These are phyloP conservation scores for Burhinus oedicnemus DNA, from an alignment of 2,113 vertebrate species.

Conservation along the genomic window DNA sequence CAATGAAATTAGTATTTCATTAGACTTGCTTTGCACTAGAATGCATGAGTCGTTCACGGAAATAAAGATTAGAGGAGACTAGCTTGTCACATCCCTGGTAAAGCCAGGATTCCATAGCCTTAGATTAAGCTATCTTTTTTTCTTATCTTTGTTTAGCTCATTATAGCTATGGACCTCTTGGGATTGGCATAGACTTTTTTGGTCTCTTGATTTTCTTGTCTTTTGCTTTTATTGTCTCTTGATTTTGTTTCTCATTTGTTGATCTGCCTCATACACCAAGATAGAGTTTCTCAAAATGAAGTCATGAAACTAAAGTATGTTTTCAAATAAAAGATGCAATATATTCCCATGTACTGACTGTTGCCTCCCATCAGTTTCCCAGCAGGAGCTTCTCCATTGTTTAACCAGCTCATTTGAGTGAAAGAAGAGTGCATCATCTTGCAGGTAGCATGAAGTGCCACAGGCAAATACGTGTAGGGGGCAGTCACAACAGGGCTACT, in stretches of 20 bases:
- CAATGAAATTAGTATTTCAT: not conserved
- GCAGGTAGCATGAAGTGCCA: accelerated
- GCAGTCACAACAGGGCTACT: not conserved
- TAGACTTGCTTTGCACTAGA: not conserved
- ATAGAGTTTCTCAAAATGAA: not conserved
- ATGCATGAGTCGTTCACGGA: not conserved
- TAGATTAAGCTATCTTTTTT: not conserved
- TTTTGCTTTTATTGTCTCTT: not conserved
- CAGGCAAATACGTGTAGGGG: accelerated
- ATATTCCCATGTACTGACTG: not conserved
- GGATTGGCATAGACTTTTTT: not conserved
- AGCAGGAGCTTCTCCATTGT: not conserved
- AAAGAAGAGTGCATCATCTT: not conserved
- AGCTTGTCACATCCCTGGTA: not conserved
- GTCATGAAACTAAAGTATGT: not conserved
- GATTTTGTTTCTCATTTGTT: not conserved
- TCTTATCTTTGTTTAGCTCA: not conserved
- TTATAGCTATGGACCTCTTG: not conserved
- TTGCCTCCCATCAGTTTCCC: not conserved
- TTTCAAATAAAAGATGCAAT: not conserved
- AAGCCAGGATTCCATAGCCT: not conserved
- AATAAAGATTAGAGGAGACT: not conserved
- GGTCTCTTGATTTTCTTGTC: not conserved
- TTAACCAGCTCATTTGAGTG: not conserved
- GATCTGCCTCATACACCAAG: not conserved